Evolutionary conservation across 2,888 invertebrate genomes (phyloP).

Genomic region (Nezara viridula): DNA sequence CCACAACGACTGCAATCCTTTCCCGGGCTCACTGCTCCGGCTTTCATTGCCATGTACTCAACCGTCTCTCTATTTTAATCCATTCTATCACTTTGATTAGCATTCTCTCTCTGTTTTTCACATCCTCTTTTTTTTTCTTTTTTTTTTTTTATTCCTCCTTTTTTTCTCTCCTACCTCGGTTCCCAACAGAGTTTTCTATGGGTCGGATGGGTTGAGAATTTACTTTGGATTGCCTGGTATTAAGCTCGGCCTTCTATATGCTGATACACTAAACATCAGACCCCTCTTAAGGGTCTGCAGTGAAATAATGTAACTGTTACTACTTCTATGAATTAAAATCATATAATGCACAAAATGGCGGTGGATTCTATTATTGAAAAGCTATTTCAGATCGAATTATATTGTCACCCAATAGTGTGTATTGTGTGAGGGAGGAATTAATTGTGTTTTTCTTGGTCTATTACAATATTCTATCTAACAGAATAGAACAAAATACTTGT

Average conservation of each 20-base stretch:
- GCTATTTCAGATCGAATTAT: too few species aligned
- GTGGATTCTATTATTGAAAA: too few species aligned
- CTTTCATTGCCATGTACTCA: slow-evolving; percentile 29
- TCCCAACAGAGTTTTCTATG: neutral
- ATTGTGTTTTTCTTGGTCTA: too few species aligned
- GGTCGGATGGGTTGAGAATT: neutral
- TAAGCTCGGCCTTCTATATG: neutral
- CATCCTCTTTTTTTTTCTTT: neutral
- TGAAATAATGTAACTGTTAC: neutral
- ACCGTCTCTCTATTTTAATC: slow-evolving; percentile 43
- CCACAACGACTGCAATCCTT: slow-evolving; percentile 43
- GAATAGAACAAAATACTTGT: too few species aligned
- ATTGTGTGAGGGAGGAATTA: too few species aligned
- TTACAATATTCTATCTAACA: too few species aligned
- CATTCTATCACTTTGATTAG: slow-evolving; percentile 49
- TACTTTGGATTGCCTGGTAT: neutral
- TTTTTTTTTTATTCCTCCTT: neutral
- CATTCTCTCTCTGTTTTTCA: slow-evolving; percentile 35
- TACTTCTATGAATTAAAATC: too few species aligned
- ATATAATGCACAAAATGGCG: too few species aligned
- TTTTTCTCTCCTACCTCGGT: neutral
- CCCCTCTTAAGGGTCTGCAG: neutral
- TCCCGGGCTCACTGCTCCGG: slow-evolving; percentile 8
- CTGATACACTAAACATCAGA: neutral
- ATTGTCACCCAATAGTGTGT: too few species aligned